A percentile compares a stretch with the other conserved stretches of the same genome.
Conservation (phyloP, 1,140 invertebrate species). For the Pissodes strobi region DNA sequence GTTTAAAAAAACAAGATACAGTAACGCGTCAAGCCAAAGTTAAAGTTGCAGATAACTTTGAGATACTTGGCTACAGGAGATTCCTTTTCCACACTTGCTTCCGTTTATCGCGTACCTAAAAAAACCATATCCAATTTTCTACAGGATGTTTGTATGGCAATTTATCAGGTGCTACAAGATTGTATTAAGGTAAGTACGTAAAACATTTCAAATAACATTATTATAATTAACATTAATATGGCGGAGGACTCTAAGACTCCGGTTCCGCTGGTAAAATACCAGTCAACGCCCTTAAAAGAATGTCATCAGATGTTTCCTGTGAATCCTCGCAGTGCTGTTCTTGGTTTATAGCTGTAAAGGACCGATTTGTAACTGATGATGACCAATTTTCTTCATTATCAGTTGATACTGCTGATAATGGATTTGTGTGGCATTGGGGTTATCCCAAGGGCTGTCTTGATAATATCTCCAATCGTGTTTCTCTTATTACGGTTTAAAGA, state of each 20-base stretch:
- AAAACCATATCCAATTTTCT: constrained; percentile 41
- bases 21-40: constrained; percentile 42
- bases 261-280: too few species aligned
- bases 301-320: too few species aligned
- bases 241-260: constrained; percentile 25
- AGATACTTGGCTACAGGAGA: constrained; percentile 44
- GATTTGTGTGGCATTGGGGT: too few species aligned
- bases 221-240: constrained; percentile 21
- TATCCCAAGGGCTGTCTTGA: too few species aligned
- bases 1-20: constrained; percentile 49
- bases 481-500: too few species aligned
- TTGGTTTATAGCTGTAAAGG: constrained; percentile 18
- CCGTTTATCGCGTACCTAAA: constrained; percentile 36
- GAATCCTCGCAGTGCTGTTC: constrained; percentile 32
- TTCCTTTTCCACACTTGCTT: constrained; percentile 29
- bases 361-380: too few species aligned
- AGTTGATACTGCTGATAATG: too few species aligned
- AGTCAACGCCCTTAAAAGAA: too few species aligned
- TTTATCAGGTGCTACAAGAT: constrained; percentile 38
- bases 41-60: constrained; percentile 47
- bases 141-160: constrained; percentile 31
- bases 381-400: too few species aligned
- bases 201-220: constrained; percentile 2
- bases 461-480: too few species aligned
- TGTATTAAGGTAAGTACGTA: constrained; percentile 42